phyloP scores from a whole-genome alignment of 2,797 vertebrate genomes.

The Notolabrus celidotus region DNA sequence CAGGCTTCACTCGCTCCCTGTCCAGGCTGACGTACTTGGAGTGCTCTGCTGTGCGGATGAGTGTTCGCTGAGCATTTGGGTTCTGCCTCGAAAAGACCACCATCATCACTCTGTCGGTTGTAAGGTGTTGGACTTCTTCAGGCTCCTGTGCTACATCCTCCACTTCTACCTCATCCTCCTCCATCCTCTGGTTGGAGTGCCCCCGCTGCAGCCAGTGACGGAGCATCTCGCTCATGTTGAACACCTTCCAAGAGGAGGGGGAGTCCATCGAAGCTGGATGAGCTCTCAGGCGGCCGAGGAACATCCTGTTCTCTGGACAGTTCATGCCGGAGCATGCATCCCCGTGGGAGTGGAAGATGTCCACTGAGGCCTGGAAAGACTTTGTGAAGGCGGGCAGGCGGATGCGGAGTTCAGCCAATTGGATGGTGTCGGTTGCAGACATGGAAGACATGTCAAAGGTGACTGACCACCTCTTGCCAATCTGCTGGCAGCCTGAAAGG shows the following conservation, averaged over 20 bases:
- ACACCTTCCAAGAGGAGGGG: conserved; percentile 86
- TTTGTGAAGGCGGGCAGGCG: conserved; percentile 73
- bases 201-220: conserved; percentile 81
- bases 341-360: conserved; percentile 84
- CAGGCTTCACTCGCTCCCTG: neutral
- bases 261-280: conserved; percentile 48
- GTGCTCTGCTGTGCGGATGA: conserved; percentile 88
- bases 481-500: conserved; percentile 82
- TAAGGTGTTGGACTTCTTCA: conserved; percentile 55
- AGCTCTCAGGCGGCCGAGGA: conserved; percentile 83
- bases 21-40: conserved; percentile 88
- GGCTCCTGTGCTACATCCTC: neutral
- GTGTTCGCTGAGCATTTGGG: conserved; percentile 63
- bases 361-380: conserved; percentile 71
- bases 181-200: fast-evolving
- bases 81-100: conserved; percentile 87
- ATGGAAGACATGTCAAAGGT: conserved; percentile 92
- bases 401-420: conserved; percentile 86
- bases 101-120: conserved; percentile 83
- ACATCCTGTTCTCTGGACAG: conserved; percentile 73
- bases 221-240: conserved; percentile 87
- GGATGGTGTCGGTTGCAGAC: conserved; percentile 82
- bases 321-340: conserved; percentile 35
- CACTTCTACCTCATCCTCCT: conserved; percentile 1
- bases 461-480: conserved; percentile 84